phyloP scores from a whole-genome alignment of 2,797 vertebrate genomes.

The Hoplostethus mediterraneus region DNA sequence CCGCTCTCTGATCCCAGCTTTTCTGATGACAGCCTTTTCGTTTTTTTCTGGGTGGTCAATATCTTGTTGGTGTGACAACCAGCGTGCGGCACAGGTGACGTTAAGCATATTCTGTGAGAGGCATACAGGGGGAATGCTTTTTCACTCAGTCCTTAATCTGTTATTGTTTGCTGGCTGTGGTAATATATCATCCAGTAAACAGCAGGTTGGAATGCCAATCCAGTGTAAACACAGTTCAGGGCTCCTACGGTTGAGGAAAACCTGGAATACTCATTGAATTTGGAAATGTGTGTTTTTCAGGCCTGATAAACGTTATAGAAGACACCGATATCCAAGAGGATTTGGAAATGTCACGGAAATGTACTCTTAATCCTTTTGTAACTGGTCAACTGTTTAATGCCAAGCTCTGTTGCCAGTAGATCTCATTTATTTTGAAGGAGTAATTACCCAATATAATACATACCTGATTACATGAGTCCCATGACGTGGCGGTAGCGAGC shows the following conservation, averaged over 20 bases:
- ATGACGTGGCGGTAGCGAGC: not conserved
- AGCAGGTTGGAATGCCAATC: constrained; percentile 9
- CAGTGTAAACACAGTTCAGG: not conserved
- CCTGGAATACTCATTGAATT: not conserved
- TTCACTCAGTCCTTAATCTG: not conserved
- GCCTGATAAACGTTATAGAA: constrained; percentile 14
- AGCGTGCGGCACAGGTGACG: constrained; percentile 31
- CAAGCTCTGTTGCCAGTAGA: constrained; percentile 6
- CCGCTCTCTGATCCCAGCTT: constrained; percentile 66
- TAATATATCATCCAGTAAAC: constrained; percentile 10
- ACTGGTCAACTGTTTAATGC: constrained; percentile 24
- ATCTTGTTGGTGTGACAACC: constrained; percentile 28
- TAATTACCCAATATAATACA: constrained; percentile 10
- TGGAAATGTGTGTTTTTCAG: not conserved
- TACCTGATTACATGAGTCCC: not conserved
- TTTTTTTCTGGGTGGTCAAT: constrained; percentile 75
- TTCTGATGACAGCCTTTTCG: constrained; percentile 48
- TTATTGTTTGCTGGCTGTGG: constrained; percentile 9
- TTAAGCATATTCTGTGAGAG: constrained; percentile 11
- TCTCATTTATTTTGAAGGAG: constrained; percentile 10
- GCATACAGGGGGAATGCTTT: not conserved
- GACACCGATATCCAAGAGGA: constrained; percentile 23
- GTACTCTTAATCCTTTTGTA: not conserved
- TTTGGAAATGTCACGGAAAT: constrained; percentile 15
- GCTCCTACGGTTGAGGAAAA: constrained; percentile 11